Conservation (phyloP, 2,888 invertebrate species). For the Panorpa germanica region DNA sequence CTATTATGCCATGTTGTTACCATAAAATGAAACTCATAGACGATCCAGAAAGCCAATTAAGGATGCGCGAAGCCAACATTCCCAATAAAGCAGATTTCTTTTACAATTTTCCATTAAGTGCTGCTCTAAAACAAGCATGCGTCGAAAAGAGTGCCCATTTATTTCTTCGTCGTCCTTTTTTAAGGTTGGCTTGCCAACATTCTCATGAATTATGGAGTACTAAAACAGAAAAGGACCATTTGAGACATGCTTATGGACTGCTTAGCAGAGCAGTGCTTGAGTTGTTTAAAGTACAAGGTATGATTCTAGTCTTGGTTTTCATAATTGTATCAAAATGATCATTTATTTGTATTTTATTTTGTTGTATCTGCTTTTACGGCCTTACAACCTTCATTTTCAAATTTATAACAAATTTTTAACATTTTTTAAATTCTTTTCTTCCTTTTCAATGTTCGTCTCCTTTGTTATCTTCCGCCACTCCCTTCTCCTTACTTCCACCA, state of each 20-base stretch:
- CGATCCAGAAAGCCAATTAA: constrained; percentile 3
- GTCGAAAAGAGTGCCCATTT: constrained; percentile 19
- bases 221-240: constrained; percentile 26
- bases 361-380: too few species aligned
- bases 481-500: too few species aligned
- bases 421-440: too few species aligned
- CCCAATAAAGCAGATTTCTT: constrained; percentile 30
- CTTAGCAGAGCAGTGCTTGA: constrained; percentile 42
- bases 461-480: too few species aligned
- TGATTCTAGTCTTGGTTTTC: constrained; percentile 18
- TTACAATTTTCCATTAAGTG: constrained; percentile 46
- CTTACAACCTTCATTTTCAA: too few species aligned
- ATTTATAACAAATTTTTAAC: too few species aligned
- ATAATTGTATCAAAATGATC: too few species aligned
- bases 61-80: constrained; percentile 1
- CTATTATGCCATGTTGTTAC: constrained; percentile 65
- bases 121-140: constrained; percentile 24
- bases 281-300: constrained; percentile 34
- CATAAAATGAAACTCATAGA: constrained; percentile 36
- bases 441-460: too few species aligned
- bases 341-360: too few species aligned
- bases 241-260: constrained; percentile 25
- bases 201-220: constrained; percentile 30
- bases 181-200: constrained; percentile 54
- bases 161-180: constrained; percentile 41